phyloP scores from a whole-genome alignment of 1,140 invertebrate species.

The Hycleus cichorii region DNA sequence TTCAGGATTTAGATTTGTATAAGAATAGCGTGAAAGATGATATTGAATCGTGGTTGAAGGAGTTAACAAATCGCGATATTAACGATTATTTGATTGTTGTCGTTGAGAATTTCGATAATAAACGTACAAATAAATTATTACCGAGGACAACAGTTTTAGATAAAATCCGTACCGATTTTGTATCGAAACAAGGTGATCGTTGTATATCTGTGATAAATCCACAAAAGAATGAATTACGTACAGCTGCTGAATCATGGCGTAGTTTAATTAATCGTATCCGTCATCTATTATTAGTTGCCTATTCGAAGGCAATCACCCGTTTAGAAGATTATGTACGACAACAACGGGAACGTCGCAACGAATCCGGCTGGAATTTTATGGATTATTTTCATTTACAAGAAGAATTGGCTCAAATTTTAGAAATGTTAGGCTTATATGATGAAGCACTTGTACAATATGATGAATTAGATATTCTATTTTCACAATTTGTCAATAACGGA shows the following conservation, averaged over 20 bases:
- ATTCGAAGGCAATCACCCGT: constrained; percentile 73
- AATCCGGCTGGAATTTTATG: constrained; percentile 88
- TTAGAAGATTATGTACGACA: constrained; percentile 89
- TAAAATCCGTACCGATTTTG: constrained; percentile 91
- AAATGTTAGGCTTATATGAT: constrained; percentile 88
- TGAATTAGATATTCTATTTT: constrained; percentile 93
- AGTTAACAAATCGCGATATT: constrained; percentile 65
- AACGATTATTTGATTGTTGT: constrained; percentile 91
- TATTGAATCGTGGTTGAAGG: constrained; percentile 79
- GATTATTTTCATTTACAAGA: constrained; percentile 92
- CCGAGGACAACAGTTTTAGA: constrained; percentile 89
- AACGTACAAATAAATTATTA: constrained; percentile 85
- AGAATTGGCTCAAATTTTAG: constrained; percentile 89
- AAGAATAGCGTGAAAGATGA: constrained; percentile 79
- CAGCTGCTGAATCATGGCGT: constrained; percentile 77
- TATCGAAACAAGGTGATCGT: constrained; percentile 81
- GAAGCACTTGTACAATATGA: constrained; percentile 96
- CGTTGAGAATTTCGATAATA: constrained; percentile 86
- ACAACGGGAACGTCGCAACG: constrained; percentile 83
- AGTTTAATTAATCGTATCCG: constrained; percentile 74
- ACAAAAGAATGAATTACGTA: constrained; percentile 77
- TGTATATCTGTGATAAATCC: constrained; percentile 89
- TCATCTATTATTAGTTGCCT: constrained; percentile 76
- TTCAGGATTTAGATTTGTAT: constrained; percentile 86
- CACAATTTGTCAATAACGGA: constrained; percentile 91